phyloP scores from a whole-genome alignment of 1,140 invertebrate species.

The Stratiolaelaps scimitus region DNA sequence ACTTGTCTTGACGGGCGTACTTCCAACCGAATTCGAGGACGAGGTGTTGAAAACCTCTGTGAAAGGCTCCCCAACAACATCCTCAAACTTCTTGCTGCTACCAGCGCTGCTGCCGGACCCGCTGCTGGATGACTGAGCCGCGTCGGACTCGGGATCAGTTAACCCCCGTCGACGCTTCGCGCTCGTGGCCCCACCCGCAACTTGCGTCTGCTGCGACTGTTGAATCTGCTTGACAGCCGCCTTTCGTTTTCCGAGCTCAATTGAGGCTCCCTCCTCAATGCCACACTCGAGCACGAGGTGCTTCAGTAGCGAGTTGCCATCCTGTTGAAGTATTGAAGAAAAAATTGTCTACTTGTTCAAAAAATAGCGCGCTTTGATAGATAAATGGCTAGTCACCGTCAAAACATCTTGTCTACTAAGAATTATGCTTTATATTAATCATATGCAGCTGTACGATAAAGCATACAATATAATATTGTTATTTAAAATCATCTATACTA shows the following conservation, averaged over 20 bases:
- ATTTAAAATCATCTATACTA: no score
- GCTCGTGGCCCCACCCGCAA: not conserved
- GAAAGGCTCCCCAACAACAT: constrained; percentile 24
- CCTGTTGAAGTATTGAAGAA: not conserved
- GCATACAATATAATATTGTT: no score
- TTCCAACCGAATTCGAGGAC: constrained; percentile 22
- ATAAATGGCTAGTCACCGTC: no score
- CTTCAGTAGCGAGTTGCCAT: constrained; percentile 18
- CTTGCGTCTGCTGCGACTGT: not conserved
- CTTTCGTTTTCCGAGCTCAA: constrained; percentile 18
- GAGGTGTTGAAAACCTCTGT: constrained; percentile 24
- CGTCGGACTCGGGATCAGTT: no score
- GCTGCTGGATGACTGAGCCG: not conserved
- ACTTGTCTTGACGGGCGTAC: constrained; percentile 24
- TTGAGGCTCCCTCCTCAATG: constrained; percentile 5
- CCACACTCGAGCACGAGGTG: constrained; percentile 9
- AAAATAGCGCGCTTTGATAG: no score
- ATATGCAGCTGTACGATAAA: no score
- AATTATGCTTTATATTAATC: no score
- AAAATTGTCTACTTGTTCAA: no score
- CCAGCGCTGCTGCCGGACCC: not conserved
- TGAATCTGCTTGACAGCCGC: constrained; percentile 5
- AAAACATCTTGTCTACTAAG: no score
- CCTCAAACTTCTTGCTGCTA: constrained; percentile 2
- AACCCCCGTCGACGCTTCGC: not conserved